phyloP scores from a whole-genome alignment of 2,888 invertebrate species.

The Serrognathus titanus region DNA sequence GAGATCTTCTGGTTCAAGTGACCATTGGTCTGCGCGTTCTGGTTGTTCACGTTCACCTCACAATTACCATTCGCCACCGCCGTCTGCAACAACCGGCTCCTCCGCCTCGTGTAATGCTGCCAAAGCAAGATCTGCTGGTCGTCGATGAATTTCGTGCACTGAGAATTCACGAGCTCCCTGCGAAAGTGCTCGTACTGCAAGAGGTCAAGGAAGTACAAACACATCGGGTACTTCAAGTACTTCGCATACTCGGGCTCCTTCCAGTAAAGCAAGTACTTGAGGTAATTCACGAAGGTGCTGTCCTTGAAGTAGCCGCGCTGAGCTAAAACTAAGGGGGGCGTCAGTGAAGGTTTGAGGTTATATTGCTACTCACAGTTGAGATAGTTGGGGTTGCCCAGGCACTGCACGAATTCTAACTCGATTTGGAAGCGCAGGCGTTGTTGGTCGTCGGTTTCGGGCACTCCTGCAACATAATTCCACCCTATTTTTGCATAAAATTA shows the following conservation, averaged over 20 bases:
- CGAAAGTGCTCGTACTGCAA: constrained; percentile 96
- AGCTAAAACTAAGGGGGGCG: constrained; percentile 75
- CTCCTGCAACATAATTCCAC: constrained; percentile 55
- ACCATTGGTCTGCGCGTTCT: constrained; percentile 41
- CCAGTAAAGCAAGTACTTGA: constrained; percentile 97
- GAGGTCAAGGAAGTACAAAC: constrained; percentile 91
- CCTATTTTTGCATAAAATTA: constrained; percentile 31
- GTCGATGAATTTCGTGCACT: constrained; percentile 96
- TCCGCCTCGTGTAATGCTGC: constrained; percentile 95
- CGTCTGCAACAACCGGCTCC: constrained; percentile 68
- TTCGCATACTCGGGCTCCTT: constrained; percentile 97
- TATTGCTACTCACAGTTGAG: constrained; percentile 80
- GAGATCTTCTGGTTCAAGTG: constrained; percentile 38
- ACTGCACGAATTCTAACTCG: constrained; percentile 98
- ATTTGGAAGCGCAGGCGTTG: constrained; percentile 91
- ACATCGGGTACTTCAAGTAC: constrained; percentile 97
- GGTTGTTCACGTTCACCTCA: constrained; percentile 37
- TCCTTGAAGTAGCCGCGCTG: constrained; percentile 97
- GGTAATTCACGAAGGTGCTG: constrained; percentile 89
- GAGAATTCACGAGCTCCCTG: constrained; percentile 90
- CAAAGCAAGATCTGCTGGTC: constrained; percentile 97
- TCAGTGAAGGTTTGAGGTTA: not conserved
- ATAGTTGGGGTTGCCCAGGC: constrained; percentile 98
- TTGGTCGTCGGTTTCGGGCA: constrained; percentile 82
- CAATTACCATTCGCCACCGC: constrained; percentile 38